phyloP scores from a whole-genome alignment of 2,113 vertebrate species.

The Lipophrys pholis region DNA sequence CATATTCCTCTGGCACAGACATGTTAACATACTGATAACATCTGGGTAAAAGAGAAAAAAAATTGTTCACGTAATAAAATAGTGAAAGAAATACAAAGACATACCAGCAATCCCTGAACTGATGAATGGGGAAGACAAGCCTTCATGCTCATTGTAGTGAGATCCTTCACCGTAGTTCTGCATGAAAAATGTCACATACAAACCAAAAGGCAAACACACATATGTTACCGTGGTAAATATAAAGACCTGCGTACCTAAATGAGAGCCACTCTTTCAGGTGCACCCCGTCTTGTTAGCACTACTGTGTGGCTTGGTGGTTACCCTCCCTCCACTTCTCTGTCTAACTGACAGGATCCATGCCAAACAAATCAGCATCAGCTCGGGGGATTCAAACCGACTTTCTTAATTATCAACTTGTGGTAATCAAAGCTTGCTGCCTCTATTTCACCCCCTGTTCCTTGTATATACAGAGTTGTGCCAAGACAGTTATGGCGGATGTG shows the following conservation, averaged over 20 bases:
- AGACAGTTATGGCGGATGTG: conserved; percentile 77
- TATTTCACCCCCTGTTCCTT: conserved; percentile 77
- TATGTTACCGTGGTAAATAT: neutral
- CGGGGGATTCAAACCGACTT: conserved; percentile 76
- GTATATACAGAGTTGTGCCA: conserved; percentile 78
- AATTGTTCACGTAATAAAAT: too few species aligned
- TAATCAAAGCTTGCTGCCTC: conserved; percentile 80
- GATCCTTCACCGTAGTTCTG: conserved; percentile 91
- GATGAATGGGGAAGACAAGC: conserved; percentile 92
- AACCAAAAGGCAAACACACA: neutral
- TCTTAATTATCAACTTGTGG: conserved; percentile 81
- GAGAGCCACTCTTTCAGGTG: conserved; percentile 30
- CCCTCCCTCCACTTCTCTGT: conserved; percentile 45
- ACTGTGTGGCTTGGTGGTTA: conserved; percentile 49
- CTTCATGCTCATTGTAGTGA: conserved; percentile 90
- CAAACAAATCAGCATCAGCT: conserved; percentile 79
- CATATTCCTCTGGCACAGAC: conserved; percentile 9
- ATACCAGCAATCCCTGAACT: conserved; percentile 92
- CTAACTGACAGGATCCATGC: conserved; percentile 66
- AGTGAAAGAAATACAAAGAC: conserved; percentile 28
- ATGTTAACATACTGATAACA: neutral
- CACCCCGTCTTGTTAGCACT: conserved; percentile 39
- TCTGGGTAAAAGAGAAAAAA: too few species aligned
- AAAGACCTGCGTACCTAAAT: conserved; percentile 5
- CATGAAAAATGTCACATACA: conserved; percentile 17